phyloP scores from a whole-genome alignment of 2,113 vertebrate genomes.

The Oceanodroma tethys region DNA sequence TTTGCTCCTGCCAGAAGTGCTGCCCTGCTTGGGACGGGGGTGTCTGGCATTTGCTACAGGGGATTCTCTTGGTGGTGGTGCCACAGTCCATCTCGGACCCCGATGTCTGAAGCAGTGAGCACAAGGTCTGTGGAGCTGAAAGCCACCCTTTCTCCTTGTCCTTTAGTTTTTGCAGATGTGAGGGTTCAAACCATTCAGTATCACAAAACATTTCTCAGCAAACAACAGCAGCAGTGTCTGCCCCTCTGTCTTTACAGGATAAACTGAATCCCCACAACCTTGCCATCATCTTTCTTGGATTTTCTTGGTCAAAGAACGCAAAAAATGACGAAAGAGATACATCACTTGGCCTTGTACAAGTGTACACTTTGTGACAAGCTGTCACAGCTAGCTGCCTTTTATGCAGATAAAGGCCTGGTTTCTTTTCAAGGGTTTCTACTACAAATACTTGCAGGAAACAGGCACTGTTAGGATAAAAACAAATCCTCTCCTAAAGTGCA shows the following conservation, averaged over 20 bases:
- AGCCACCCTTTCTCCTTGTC: neutral
- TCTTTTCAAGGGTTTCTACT: neutral
- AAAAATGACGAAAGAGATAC: neutral
- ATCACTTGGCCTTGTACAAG: neutral
- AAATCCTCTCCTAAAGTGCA: neutral
- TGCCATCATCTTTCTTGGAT: neutral
- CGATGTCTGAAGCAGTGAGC: neutral
- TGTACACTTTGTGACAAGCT: neutral
- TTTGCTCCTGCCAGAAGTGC: neutral
- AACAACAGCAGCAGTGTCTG: neutral
- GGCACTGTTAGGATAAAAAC: neutral
- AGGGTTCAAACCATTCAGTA: neutral
- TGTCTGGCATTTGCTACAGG: neutral
- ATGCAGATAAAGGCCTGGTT: neutral
- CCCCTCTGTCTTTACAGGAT: neutral
- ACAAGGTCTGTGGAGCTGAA: neutral
- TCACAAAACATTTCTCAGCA: neutral
- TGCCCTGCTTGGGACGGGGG: accelerated
- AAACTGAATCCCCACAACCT: neutral
- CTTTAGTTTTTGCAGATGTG: neutral
- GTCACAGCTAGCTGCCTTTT: neutral
- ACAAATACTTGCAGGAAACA: neutral
- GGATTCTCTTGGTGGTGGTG: neutral
- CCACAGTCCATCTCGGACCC: neutral
- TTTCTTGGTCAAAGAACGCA: neutral